Base-by-base conservation (phyloP, 2,888 invertebrate genomes). In the Drosophila differens region DNA sequence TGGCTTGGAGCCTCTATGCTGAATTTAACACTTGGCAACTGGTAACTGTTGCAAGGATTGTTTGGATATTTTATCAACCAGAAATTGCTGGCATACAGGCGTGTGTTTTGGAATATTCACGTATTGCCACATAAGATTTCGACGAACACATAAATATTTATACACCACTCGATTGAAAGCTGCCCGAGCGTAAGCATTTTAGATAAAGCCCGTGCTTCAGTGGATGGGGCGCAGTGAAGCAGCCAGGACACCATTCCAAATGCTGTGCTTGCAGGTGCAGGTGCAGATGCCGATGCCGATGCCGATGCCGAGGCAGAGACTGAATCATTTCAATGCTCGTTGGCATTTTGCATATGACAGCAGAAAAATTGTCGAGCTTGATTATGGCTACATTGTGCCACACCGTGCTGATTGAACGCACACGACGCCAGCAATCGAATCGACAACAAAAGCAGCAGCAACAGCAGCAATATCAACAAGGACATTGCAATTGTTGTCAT, bases 121-220 rank as follows among this genome's bases (percentile, higher is more conserved):
- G 54, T 28, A 28, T 44, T 52, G 66, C 49, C 53, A 66, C 66
- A 64, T 67, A 53, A 66, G 60, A 44, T 68, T 63, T 51, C 70
- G 63, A 35, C 19, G 63, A 73, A 66, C 85, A 86, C 86, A 87
- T 91, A 87, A 91, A 91, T 85, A 91, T 85, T 89, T 87, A 91
- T 91, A 91, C 71, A 61, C 75, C 85, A 80, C 68, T 76, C 84
- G 81, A 88, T 84, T 89, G 78, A 85, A 79, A 87, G 82, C 84
- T 77, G 85, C 81, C 78, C 90, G 92, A 89, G 93, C 87, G 93
- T 91, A 92, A 93, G 90, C 91, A 89, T 92, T 91, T 85, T 82
- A 93, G 92, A 93, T 93, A 93, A 93, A 88, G 76, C 79, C 37
- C 19, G 30, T 41, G 28, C 39, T 5, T 25, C 39, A 53, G 39